Base-by-base conservation (phyloP, 1,140 invertebrate genomes). In the Penaeus chinensis region DNA sequence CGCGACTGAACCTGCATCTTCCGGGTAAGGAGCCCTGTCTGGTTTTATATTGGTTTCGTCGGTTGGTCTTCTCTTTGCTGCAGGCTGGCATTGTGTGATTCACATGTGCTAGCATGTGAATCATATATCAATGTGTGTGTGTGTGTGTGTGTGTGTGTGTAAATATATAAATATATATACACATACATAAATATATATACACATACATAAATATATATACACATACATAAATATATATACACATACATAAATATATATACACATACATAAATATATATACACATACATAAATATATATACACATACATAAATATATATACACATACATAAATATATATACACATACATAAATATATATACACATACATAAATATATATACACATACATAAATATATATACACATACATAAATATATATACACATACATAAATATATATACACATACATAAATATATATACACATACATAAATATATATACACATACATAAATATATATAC, bases 161-260 rank as follows among this genome's bases (percentile, higher is more conserved):
- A 62, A 2, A 81, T 60, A 81, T 81, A 61, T 81, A 62, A 63
- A 61, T 81, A 61, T 62, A 81, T 81, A 63, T 81, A 81, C 63
- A 81, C 63, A 81, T 81, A 81, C 63, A 81, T 81, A 81, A 63
- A 81, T 81, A 81, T 81, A 81, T 81, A 81, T 81, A 81, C 63
- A 81, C 63, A 81, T 81, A 81, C 63, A 81, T 81, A 81, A 63
- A 81, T 81, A 81, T 81, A 81, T 81, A 81, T 81, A 81, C 63
- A 81, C 63, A 81, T 81, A 81, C 13, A 81, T 81, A 81, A 63
- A 81, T 81, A 62, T 62, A 81, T 81, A 81, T 81, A 63, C 37
- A 81, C 32, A 81, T 81, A 81, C 60, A 81, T 81, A 81, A 62
- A 42, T 63, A 81, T 81, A 62, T 62, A 7, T 18, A 42, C 4